Conservation (phyloP, 2,888 invertebrate genomes). For the Pteria penguin region DNA sequence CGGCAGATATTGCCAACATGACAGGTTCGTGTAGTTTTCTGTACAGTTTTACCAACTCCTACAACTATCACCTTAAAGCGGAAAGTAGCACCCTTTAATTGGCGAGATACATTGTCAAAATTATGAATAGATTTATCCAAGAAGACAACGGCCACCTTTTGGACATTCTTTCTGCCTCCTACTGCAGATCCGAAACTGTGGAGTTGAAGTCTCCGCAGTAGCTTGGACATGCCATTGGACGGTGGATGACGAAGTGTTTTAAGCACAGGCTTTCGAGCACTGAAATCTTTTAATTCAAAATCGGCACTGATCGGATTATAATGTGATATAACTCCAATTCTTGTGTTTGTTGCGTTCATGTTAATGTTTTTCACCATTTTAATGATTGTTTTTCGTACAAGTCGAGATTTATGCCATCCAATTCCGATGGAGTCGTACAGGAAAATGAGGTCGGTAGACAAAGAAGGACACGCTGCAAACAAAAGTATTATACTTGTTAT, state of each 20-base stretch:
- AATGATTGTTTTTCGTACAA: slow-evolving; percentile 7
- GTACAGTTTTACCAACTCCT: slow-evolving; percentile 10
- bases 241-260: not conserved
- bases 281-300: not conserved
- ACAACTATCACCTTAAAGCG: not conserved
- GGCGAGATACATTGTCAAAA: not conserved
- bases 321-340: slow-evolving; percentile 4
- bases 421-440: not conserved
- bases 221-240: not conserved
- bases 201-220: not conserved
- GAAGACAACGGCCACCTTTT: slow-evolving; percentile 22
- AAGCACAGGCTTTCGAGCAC: not conserved
- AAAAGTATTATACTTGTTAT: too few relatives aligned
- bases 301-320: slow-evolving; percentile 1
- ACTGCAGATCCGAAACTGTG: not conserved
- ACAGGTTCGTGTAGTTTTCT: too few relatives aligned
- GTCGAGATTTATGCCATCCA: slow-evolving; percentile 6
- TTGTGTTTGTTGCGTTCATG: slow-evolving; percentile 11
- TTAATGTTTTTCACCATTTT: slow-evolving; percentile 10
- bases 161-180: not conserved
- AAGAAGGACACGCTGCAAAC: not conserved
- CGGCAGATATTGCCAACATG: too few relatives aligned
- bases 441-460: slow-evolving; percentile 2
- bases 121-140: slow-evolving; percentile 17
- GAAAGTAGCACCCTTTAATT: not conserved